Base-by-base conservation (phyloP, 2,888 invertebrate genomes). In the Lissonota sp. region DNA sequence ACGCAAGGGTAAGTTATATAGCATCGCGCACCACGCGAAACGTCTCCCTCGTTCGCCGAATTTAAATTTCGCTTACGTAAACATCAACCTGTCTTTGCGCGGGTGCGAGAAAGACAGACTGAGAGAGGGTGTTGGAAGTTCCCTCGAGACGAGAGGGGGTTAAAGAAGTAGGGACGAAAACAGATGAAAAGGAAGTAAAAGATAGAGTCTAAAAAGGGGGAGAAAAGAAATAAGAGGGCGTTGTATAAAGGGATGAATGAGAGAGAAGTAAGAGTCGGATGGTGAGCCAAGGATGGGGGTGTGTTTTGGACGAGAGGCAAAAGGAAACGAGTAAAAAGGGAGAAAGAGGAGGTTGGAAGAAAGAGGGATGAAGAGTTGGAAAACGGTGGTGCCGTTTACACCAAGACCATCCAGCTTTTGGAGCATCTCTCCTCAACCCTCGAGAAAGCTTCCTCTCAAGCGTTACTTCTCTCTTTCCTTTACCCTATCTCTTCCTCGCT, bases 241-340 rank as follows among this genome's bases (percentile, higher is more conserved):
- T 53, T 73, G 44, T 79, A 64, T 53, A 84, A 80, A 84, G 81
- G 87, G 86, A 87, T 88, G 88, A 57, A 64, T 46, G 73, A 64
- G 57, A 57, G 64, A 63, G 73, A 40, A 12, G 12, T 5, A 49
- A 49, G 2, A 49, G 49, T 49, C 7, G 49, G n/a, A 49, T 49
- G 12, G 62, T 10, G 14, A 16, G 26, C 26, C 26, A 62, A 53
- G 42, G 51, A 49, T 26, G 14, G 26, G 51, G 16, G 71, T 42
- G 4, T 42, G 16, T 66, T 73, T 73, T 46, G 57, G 49, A 58
- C 39, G 57, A 66, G 46, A 44, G 44, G 63, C 37, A 40, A 44
- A 37, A 55, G 10, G 55, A 14, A 37, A 39, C 37, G 44, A 44
- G 62, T 62, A 55, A 58, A 51, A 67, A 73, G 57, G 63, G 46